Evolutionary conservation across 2,113 vertebrate genomes (phyloP).

Genomic region (Semnornis frantzii): DNA sequence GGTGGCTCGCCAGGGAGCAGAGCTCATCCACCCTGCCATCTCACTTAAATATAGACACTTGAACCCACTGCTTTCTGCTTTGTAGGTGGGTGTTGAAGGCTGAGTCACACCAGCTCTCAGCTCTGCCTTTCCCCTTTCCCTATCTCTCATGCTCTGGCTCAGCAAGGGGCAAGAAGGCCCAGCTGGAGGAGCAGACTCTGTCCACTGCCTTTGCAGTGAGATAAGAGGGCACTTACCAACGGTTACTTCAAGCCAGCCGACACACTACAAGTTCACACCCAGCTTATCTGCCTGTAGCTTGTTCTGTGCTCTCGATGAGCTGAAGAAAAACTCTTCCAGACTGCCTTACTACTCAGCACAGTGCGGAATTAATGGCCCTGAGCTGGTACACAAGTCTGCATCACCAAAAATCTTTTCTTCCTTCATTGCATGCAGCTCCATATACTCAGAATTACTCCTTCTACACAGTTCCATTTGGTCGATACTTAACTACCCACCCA

Average conservation of each 20-base stretch:
- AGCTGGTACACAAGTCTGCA: background rate
- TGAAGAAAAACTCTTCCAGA: background rate
- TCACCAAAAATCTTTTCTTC: background rate
- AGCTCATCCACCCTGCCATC: background rate
- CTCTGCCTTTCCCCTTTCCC: background rate
- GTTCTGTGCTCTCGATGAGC: background rate
- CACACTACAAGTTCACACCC: background rate
- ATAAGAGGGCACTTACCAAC: fast-evolving
- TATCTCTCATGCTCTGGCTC: background rate
- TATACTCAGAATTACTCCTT: background rate
- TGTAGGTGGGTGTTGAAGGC: background rate
- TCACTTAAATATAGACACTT: background rate
- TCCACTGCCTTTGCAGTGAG: background rate
- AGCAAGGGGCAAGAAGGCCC: background rate
- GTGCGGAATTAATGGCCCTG: background rate
- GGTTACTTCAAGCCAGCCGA: background rate
- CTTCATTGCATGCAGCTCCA: background rate
- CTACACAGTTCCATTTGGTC: background rate
- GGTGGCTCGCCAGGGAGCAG: background rate
- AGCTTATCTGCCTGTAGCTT: background rate
- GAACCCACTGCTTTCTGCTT: background rate
- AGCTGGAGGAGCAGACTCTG: background rate
- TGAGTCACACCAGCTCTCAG: background rate
- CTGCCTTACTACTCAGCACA: background rate
- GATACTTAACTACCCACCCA: constrained; percentile 31